Base-by-base conservation (phyloP, 2,797 vertebrate genomes). In the Cyprinella venusta region DNA sequence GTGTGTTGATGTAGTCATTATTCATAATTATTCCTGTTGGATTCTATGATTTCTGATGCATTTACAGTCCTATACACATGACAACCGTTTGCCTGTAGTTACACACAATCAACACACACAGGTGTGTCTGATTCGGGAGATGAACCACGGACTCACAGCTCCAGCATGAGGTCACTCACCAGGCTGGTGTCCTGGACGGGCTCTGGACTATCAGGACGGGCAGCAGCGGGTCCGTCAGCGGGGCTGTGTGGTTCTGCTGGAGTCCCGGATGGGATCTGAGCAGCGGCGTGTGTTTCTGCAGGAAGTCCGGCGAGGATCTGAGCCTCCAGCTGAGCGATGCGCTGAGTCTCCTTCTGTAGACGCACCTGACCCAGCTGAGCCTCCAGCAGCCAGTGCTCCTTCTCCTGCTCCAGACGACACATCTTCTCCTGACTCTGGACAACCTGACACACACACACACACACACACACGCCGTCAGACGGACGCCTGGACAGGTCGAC, bases 371-470 rank as follows among this genome's bases (percentile, higher is more conserved):
- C 97, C 85, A 99, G 91, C 88, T 99, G 97, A 54, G 97, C 97
- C 92, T 99, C 98, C 88, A 99, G 92, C 92, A 99, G 97, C 98
- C 98, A 99, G 90, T 99, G 98, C 80, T 99, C 98, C 90, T 98
- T 99, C 92, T 99, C 98, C 91, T 99, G 98, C 90, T 99, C 98
- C 90, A 99, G 93, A 82, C 97, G 97, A 64, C 96, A 93, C 64
- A 99, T 98, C 93, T 99, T 99, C 92, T 99, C 97, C 92, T 96
- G 96, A 92, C 96, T 98, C 92, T 98, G 98, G 85, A 97, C 96
- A 84, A 99, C 97, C 98, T 99, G 85, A 6, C 5, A 1, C 33
- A 10, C 38, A 77, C 24, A 45, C 24, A 0, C 54, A 6, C 5
- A 1, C 33, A 10, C 38, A 77, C 24, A 45, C 24, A 0, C 54